These are phyloP conservation scores for Dunckerocampus dactyliophorus DNA, from an alignment of 2,113 vertebrate genomes.

Conservation along the genomic window DNA sequence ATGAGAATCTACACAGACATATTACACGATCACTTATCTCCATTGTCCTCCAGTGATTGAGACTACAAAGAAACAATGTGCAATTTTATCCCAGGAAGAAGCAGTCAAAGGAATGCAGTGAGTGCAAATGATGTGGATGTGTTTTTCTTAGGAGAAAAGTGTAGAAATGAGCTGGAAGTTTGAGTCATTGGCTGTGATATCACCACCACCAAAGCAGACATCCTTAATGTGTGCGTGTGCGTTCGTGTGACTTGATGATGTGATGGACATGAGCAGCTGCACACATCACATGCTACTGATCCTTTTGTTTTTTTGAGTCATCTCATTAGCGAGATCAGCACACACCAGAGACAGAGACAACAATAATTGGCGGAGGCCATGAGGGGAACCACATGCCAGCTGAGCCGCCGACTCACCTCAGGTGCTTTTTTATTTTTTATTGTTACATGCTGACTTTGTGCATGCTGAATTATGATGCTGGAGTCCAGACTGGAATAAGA, in stretches of 20 bases:
- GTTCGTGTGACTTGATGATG: background rate
- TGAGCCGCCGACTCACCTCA: constrained; percentile 12
- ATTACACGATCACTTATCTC: too few relatives aligned
- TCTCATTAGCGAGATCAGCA: background rate
- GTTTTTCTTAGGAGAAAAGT: background rate
- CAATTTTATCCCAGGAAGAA: background rate
- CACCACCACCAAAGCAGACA: constrained; percentile 37
- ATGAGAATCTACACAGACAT: too few relatives aligned
- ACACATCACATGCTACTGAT: background rate
- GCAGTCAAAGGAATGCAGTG: background rate
- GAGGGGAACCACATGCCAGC: constrained; percentile 15
- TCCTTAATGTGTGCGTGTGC: constrained; percentile 11
- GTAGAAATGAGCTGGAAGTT: constrained; percentile 29
- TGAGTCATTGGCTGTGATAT: constrained; percentile 37
- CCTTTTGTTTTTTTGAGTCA: background rate
- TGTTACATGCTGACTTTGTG: constrained; percentile 2
- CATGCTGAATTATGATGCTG: constrained; percentile 17
- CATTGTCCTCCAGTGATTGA: background rate
- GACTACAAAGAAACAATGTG: background rate
- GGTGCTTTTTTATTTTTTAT: constrained; percentile 14
- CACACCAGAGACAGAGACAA: constrained; percentile 6
- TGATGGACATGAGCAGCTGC: background rate
- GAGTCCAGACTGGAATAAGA: too few relatives aligned
- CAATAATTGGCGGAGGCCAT: constrained; percentile 29
- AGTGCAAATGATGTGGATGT: background rate